Base-by-base conservation (phyloP, 2,797 vertebrate genomes). In the Acanthopagrus latus region DNA sequence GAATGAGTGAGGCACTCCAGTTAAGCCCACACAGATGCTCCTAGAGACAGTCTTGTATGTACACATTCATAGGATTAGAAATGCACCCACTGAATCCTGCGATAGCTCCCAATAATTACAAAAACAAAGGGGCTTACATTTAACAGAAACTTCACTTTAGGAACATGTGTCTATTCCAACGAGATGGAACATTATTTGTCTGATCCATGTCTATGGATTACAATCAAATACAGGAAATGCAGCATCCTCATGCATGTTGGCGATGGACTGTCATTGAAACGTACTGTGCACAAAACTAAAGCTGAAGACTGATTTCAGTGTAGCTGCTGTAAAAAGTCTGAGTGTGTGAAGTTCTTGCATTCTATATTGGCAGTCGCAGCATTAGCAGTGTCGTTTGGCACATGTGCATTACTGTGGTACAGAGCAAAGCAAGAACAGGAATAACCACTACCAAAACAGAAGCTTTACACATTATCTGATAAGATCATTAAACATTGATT, bases 31-130 rank as follows among this genome's bases (percentile, higher is more conserved):
- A 83, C 64, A 79, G 82, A 85, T 82, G 71, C 88, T 80, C 81
- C 82, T 89, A 79, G 68, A 86, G 67, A 84, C 89, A 57, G 68
- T 80, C 82, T 81, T 71, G 83, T 91, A 89, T 93, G 89, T 91
- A 94, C 91, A 95, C 86, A 93, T 93, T 93, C 91, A 91, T 85
- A 85, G 87, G 79, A 86, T 91, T 81, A 89, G 72, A 86, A 81
- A 84, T 54, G 65, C 76, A 12, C 57, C 54, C 54, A 73, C 70
- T 76, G 62, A 82, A 84, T 76, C 64, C 65, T 68, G 68, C 48
- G 44, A 81, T 54, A 55, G 74, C 74, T 77, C 80, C 75, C 55
- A 62, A 74, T 27, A 68, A 80, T 81, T 38, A 86, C 55, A 80
- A 82, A 80, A 82, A 77, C 54, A 60, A 68, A 63, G 29, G 59